These are phyloP conservation scores for Leptinotarsa rubiginosa DNA, from an alignment of 2,888 invertebrate species.

Conservation along the genomic window DNA sequence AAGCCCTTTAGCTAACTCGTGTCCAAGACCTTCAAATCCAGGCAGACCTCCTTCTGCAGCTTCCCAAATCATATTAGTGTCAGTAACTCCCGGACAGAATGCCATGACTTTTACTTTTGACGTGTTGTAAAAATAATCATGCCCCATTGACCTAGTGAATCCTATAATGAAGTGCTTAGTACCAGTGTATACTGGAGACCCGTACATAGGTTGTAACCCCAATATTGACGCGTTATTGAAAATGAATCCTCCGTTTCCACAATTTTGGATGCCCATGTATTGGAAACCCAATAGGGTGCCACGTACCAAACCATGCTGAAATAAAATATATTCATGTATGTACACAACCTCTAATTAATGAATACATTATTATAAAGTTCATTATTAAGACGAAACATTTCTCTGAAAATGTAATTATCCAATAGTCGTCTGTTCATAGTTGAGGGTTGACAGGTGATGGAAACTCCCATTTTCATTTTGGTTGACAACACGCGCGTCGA, in stretches of 20 bases:
- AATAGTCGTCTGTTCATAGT: no score
- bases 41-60: conserved; percentile 51
- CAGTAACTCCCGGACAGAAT: conserved; percentile 66
- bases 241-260: conserved; percentile 73
- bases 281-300: conserved; percentile 65
- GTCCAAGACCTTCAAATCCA: conserved; percentile 52
- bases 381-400: no score
- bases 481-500: no score
- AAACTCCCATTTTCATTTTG: no score
- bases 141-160: conserved; percentile 67
- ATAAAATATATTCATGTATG: neutral
- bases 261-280: conserved; percentile 70
- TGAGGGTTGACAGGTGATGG: no score
- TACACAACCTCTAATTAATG: no score
- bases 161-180: conserved; percentile 70
- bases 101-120: conserved; percentile 59
- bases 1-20: conserved; percentile 54
- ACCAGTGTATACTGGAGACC: conserved; percentile 71
- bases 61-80: conserved; percentile 61
- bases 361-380: no score
- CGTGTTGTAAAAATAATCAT: conserved; percentile 49
- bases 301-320: conserved; percentile 61
- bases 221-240: conserved; percentile 71
- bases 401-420: no score
- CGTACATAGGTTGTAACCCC: conserved; percentile 68